Conservation (phyloP, 2,113 vertebrate species). For the Amphiprion ocellaris region DNA sequence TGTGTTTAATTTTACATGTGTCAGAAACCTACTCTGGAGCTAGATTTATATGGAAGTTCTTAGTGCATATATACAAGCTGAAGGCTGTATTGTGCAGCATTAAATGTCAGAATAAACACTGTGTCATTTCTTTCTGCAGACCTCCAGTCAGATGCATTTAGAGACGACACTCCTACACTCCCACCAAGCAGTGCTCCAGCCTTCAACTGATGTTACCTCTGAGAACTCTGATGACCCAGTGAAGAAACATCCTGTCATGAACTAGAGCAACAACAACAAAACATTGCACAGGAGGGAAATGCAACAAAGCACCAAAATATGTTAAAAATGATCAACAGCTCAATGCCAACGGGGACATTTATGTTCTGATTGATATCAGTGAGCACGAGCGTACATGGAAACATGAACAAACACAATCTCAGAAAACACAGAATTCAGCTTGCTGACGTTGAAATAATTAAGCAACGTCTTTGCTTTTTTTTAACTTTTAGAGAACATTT, state of each 20-base stretch:
- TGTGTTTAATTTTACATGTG: too few species aligned
- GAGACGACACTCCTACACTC: constrained; percentile 83
- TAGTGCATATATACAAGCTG: too few species aligned
- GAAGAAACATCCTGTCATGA: constrained; percentile 13
- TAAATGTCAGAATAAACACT: too few species aligned
- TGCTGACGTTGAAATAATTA: neutral
- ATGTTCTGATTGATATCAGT: neutral
- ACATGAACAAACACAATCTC: neutral
- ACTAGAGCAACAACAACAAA: constrained; percentile 25
- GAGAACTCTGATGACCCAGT: neutral
- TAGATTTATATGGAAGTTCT: too few species aligned
- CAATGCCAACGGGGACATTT: neutral
- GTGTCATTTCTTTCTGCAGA: constrained; percentile 61
- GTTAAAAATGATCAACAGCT: constrained; percentile 1
- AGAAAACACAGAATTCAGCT: neutral
- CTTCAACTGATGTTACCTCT: constrained; percentile 68
- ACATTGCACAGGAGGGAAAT: neutral
- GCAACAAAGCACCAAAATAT: neutral
- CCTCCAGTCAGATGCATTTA: constrained; percentile 81
- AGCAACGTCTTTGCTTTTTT: constrained; percentile 5
- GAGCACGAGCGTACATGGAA: neutral
- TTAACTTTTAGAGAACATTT: neutral
- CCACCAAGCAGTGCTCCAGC: constrained; percentile 77
- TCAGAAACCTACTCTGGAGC: too few species aligned
- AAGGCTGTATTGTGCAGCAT: too few species aligned